phyloP scores from a whole-genome alignment of 2,113 vertebrate species.

The Pseudonaja textilis region DNA sequence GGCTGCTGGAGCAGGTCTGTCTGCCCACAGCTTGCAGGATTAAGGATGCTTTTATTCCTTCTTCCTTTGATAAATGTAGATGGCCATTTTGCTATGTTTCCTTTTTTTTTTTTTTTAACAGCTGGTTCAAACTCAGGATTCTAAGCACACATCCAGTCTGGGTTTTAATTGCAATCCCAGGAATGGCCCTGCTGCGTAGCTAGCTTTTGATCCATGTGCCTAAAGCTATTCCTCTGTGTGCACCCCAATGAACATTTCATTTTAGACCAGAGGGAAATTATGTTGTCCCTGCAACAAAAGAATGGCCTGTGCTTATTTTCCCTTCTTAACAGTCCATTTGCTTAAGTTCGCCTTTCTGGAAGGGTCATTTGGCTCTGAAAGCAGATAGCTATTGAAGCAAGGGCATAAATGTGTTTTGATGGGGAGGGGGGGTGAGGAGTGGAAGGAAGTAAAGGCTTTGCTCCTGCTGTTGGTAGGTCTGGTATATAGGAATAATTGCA shows the following conservation, averaged over 20 bases:
- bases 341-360: background rate
- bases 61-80: background rate
- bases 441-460: background rate
- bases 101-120: background rate
- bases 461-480: background rate
- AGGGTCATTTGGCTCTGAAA: constrained; percentile 2
- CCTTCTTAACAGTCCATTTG: background rate
- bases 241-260: background rate
- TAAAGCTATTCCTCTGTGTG: background rate
- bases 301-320: background rate
- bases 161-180: background rate
- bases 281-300: background rate
- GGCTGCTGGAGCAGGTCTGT: background rate
- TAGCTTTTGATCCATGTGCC: background rate
- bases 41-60: background rate
- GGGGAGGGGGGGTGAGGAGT: background rate
- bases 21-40: background rate
- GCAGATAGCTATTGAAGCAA: background rate
- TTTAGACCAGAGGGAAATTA: background rate
- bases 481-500: constrained; percentile 3
- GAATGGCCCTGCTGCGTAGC: background rate
- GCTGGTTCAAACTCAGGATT: background rate
- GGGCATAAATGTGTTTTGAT: background rate
- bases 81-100: background rate
- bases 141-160: background rate